Conservation (phyloP, 2,797 vertebrate species). For the Pseudopleuronectes americanus region DNA sequence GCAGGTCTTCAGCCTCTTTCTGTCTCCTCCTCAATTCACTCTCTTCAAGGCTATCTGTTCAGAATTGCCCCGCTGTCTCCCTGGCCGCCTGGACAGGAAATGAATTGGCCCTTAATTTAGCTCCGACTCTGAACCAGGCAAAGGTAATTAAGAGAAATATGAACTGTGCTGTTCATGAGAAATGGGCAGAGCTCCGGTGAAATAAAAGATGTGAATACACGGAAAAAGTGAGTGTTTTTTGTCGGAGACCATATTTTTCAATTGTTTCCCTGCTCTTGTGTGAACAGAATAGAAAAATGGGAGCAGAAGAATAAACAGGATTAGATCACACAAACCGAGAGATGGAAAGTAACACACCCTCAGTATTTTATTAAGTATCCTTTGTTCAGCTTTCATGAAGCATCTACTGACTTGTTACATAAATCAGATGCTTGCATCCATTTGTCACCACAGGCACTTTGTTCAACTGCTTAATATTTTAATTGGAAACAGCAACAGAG, state of each 20-base stretch:
- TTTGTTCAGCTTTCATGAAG: not conserved
- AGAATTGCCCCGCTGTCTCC: conserved; percentile 32
- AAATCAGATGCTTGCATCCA: conserved; percentile 25
- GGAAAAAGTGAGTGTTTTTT: conserved; percentile 24
- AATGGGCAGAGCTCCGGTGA: conserved; percentile 32
- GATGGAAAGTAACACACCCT: conserved; percentile 18
- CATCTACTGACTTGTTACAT: conserved; percentile 1
- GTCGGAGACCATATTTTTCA: conserved; percentile 18
- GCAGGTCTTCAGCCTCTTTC: conserved; percentile 21
- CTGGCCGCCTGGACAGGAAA: conserved; percentile 59
- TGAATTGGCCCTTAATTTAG: conserved; percentile 72
- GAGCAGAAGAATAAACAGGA: conserved; percentile 28
- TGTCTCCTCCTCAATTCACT: conserved; percentile 9
- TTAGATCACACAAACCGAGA: conserved; percentile 2
- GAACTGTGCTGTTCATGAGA: conserved; percentile 49
- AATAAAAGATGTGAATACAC: conserved; percentile 34
- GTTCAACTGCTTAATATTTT: conserved; percentile 28
- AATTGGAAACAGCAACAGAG: conserved; percentile 24
- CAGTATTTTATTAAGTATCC: conserved; percentile 14
- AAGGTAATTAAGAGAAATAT: conserved; percentile 71
- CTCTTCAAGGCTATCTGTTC: conserved; percentile 50
- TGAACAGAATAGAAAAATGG: conserved; percentile 15
- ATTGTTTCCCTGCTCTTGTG: conserved; percentile 8
- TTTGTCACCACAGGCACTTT: conserved; percentile 23
- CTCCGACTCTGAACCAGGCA: conserved; percentile 42